Conservation (phyloP, 2,113 vertebrate species). For the Peromyscus leucopus region DNA sequence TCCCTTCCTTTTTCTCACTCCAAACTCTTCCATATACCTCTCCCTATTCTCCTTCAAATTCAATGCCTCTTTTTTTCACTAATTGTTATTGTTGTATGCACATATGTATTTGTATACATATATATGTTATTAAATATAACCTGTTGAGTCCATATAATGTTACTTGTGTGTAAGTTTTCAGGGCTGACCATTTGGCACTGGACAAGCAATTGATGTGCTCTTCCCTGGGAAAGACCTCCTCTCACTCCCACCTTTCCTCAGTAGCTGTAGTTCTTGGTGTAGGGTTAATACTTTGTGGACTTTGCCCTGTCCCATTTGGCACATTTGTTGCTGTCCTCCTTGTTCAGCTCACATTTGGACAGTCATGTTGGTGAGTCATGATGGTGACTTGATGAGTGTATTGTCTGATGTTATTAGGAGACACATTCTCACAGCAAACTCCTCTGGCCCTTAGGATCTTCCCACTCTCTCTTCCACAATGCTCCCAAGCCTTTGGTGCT, state of each 20-base stretch:
- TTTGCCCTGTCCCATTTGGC: too few relatives aligned
- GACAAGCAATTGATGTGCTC: background rate
- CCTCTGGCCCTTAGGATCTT: background rate
- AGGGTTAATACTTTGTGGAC: background rate
- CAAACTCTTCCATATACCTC: background rate
- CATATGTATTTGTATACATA: background rate
- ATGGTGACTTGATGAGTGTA: background rate
- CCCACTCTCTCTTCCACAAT: background rate
- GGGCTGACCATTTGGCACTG: background rate
- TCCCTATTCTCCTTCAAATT: background rate
- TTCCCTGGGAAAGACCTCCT: background rate
- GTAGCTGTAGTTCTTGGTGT: background rate
- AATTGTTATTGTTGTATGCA: background rate
- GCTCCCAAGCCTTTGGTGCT: background rate
- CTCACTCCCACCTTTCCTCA: too few relatives aligned
- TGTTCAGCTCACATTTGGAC: background rate
- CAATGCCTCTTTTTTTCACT: background rate
- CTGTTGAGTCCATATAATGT: background rate
- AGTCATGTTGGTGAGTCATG: background rate
- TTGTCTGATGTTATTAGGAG: background rate
- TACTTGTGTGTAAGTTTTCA: background rate
- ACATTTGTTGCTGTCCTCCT: background rate
- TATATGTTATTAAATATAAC: background rate
- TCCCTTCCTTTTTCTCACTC: background rate
- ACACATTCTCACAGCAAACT: background rate